phyloP scores from a whole-genome alignment of 64 coral and sea anemone species.

The Actinia tenebrosa region DNA sequence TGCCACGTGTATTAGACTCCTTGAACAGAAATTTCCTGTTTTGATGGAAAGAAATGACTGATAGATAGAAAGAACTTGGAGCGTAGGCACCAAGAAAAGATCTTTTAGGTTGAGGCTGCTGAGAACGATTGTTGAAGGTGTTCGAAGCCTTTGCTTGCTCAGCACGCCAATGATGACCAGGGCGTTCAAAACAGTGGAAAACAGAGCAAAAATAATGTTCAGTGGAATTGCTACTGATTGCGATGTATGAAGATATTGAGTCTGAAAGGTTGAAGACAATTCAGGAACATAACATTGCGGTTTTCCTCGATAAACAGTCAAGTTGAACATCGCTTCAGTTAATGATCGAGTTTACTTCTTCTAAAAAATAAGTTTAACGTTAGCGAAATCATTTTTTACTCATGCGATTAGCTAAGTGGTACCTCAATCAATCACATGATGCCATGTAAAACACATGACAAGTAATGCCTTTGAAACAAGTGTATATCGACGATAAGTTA shows the following conservation, averaged over 20 bases:
- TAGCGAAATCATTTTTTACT: too few relatives aligned
- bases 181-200: neutral
- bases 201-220: neutral
- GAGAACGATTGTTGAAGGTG: slow-evolving; percentile 4
- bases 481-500: too few relatives aligned
- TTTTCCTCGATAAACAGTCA: neutral
- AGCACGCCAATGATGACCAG: neutral
- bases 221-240: neutral
- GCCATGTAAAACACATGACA: too few relatives aligned
- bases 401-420: too few relatives aligned
- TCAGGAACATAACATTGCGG: neutral
- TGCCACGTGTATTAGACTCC: too few relatives aligned
- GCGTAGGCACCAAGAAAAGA: neutral
- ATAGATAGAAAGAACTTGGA: neutral
- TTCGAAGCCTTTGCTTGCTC: neutral
- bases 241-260: neutral
- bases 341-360: too few relatives aligned
- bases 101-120: neutral
- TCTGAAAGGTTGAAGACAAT: neutral
- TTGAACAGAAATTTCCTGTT: neutral
- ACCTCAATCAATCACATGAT: too few relatives aligned
- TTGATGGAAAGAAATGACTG: neutral
- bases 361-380: too few relatives aligned
- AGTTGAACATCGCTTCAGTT: neutral
- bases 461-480: too few relatives aligned